These are phyloP conservation scores for Apodemia zela DNA, from an alignment of 2,888 invertebrate genomes.

Conservation along the genomic window DNA sequence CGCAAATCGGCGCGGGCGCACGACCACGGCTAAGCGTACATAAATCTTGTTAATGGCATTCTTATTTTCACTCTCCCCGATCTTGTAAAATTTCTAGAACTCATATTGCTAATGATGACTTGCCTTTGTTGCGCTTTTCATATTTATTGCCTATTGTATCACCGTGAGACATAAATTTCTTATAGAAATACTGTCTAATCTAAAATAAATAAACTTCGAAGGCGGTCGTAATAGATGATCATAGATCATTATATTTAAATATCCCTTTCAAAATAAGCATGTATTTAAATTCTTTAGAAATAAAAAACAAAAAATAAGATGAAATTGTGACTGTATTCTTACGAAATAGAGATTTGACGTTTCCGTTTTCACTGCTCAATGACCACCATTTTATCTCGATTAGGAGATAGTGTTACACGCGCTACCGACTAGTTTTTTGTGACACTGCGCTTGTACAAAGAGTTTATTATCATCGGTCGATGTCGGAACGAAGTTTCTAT, in stretches of 20 bases:
- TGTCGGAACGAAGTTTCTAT: conserved; percentile 43
- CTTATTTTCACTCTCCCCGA: conserved; percentile 67
- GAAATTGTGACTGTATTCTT: conserved; percentile 49
- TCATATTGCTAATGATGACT: conserved; percentile 41
- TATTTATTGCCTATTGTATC: conserved; percentile 29
- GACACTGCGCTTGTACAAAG: conserved; percentile 67
- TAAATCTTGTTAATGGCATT: conserved; percentile 75
- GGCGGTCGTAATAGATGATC: background rate
- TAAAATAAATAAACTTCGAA: conserved; percentile 45
- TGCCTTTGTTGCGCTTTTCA: conserved; percentile 45
- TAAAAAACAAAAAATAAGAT: too few relatives aligned
- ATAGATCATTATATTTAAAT: background rate
- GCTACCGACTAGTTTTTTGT: conserved; percentile 76
- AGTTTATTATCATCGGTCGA: conserved; percentile 62
- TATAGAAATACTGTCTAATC: conserved; percentile 55
- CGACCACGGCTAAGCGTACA: conserved; percentile 65
- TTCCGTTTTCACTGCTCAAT: conserved; percentile 70
- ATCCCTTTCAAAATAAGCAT: background rate
- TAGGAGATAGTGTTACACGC: conserved; percentile 76
- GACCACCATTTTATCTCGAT: conserved; percentile 79
- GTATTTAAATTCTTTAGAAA: too few relatives aligned
- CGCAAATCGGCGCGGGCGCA: conserved; percentile 75
- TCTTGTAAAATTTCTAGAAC: conserved; percentile 65
- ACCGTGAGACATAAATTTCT: conserved; percentile 44
- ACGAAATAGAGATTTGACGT: conserved; percentile 70